Evolutionary conservation across 1,140 invertebrate species (phyloP).

Genomic region (Heterodera carotae): DNA sequence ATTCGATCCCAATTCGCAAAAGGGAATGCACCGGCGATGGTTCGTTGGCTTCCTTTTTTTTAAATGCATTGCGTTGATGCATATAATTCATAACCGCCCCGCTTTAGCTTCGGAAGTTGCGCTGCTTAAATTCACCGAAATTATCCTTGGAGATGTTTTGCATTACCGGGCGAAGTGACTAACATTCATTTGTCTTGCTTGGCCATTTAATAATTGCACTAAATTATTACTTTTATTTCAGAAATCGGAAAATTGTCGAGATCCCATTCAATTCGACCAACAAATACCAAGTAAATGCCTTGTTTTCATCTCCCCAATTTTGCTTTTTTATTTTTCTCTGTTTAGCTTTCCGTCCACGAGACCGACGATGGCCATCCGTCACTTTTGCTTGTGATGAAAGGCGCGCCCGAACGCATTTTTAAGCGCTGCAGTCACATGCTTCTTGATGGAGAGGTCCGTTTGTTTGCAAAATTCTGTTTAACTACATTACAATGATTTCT

Average conservation of each 20-base stretch:
- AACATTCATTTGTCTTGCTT: no score
- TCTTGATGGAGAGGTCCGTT: slow-evolving; percentile 79
- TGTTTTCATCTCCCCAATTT: not conserved
- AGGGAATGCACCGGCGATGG: slow-evolving; percentile 67
- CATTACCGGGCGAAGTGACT: not conserved
- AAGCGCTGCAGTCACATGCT: slow-evolving; percentile 89
- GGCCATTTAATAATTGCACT: not conserved
- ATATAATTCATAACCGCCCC: no score
- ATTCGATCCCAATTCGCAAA: slow-evolving; percentile 55
- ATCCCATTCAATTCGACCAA: slow-evolving; percentile 99
- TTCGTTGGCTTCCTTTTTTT: not conserved
- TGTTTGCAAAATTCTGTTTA: not conserved
- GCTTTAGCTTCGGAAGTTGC: slow-evolving; percentile 65
- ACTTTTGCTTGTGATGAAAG: slow-evolving; percentile 96
- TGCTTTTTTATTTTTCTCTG: slow-evolving; percentile 69
- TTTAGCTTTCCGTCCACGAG: slow-evolving; percentile 90
- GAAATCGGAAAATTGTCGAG: slow-evolving; percentile 93
- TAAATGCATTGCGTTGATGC: no score
- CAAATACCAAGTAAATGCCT: slow-evolving; percentile 79
- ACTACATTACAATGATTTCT: no score
- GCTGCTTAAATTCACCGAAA: slow-evolving; percentile 67
- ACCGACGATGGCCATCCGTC: slow-evolving; percentile 78
- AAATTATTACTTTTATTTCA: slow-evolving; percentile 65
- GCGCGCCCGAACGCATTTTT: slow-evolving; percentile 94
- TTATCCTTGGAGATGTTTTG: slow-evolving; percentile 69